These are phyloP conservation scores for Menura novaehollandiae DNA, from an alignment of 2,113 vertebrate species.

Conservation along the genomic window DNA sequence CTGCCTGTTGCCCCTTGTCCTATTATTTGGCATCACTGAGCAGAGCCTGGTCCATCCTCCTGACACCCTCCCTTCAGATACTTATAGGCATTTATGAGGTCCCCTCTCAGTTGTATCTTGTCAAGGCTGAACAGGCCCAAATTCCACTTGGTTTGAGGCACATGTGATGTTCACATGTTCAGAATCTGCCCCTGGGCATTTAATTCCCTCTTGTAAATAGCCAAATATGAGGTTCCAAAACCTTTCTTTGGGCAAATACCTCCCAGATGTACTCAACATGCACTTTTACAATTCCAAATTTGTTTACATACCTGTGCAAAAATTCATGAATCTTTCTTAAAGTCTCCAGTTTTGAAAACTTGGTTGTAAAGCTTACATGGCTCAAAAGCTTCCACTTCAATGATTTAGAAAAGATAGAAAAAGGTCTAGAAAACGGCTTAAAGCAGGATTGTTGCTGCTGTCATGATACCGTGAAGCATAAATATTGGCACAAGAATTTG, in stretches of 20 bases:
- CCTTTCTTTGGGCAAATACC: neutral
- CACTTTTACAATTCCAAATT: neutral
- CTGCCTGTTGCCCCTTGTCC: neutral
- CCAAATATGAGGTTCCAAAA: neutral
- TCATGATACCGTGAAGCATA: neutral
- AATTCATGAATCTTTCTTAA: neutral
- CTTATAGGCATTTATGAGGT: neutral
- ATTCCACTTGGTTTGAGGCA: neutral
- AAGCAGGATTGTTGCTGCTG: neutral
- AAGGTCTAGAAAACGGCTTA: neutral
- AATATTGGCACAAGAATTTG: neutral
- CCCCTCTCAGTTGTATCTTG: accelerated
- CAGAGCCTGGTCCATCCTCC: neutral
- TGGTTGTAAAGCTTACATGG: neutral
- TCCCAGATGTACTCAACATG: neutral
- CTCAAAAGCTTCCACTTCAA: neutral
- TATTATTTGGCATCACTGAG: neutral
- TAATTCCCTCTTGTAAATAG: neutral
- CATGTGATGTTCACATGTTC: neutral
- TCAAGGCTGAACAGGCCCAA: neutral
- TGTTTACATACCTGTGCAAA: neutral
- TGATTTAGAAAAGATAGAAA: neutral
- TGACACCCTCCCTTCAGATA: neutral
- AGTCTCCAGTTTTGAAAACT: neutral
- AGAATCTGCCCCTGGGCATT: neutral